Evolutionary conservation across 1,140 invertebrate genomes (phyloP).

Genomic region (Homalodisca vitripennis): DNA sequence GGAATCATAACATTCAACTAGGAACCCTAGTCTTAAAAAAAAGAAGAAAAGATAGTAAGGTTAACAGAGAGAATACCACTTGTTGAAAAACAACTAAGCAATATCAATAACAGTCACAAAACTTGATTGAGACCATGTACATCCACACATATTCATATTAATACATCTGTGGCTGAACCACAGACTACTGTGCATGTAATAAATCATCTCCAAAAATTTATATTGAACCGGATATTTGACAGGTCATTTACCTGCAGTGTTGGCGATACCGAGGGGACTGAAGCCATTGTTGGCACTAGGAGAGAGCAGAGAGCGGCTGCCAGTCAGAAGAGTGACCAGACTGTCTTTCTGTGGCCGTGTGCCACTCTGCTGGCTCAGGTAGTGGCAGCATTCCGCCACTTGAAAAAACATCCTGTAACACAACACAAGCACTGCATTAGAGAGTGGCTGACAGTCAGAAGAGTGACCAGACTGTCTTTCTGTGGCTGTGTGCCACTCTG

Average conservation of each 20-base stretch:
- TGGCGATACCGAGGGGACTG: conserved; percentile 55
- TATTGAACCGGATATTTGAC: conserved; percentile 23
- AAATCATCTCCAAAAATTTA: not conserved
- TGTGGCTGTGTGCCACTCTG: conserved; percentile 55
- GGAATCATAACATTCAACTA: too few species aligned
- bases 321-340: conserved; percentile 60
- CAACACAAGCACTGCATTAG: too few species aligned
- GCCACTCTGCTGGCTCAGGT: conserved; percentile 59
- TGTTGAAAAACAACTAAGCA: too few species aligned
- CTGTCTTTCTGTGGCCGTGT: conserved; percentile 51
- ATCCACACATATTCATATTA: not conserved
- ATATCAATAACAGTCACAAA: too few species aligned
- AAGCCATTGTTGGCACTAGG: conserved; percentile 46
- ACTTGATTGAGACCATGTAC: not conserved
- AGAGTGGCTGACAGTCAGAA: conserved; percentile 54
- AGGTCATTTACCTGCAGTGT: conserved; percentile 53
- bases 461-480: conserved; percentile 56
- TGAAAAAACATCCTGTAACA: conserved; percentile 62
- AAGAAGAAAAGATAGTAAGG: too few species aligned
- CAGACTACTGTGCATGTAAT: not conserved
- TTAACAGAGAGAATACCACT: too few species aligned
- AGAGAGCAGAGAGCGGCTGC: conserved; percentile 49
- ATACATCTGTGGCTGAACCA: not conserved
- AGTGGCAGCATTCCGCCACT: conserved; percentile 69
- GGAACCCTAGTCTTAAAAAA: too few species aligned